Evolutionary conservation across 2,888 invertebrate species (phyloP).

Genomic region (Dolichomitus sp.): DNA sequence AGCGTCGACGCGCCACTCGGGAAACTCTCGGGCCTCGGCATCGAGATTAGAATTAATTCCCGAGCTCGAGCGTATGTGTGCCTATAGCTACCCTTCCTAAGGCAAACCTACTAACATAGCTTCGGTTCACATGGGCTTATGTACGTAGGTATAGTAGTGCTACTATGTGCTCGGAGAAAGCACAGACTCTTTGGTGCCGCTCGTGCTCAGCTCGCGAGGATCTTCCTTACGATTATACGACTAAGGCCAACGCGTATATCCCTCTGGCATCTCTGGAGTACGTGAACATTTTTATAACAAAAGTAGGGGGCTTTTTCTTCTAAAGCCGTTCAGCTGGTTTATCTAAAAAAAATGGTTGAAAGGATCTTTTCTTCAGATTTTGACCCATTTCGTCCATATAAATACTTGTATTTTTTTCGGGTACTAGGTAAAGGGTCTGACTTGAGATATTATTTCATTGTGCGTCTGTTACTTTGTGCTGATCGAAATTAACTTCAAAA

Average conservation of each 20-base stretch:
- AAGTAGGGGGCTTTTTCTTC: background rate
- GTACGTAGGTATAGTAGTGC: background rate
- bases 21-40: constrained; percentile 66
- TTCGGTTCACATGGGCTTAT: background rate
- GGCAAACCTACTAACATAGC: constrained; percentile 6
- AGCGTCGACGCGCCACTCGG: constrained; percentile 67
- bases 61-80: constrained; percentile 62
- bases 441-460: too few relatives aligned
- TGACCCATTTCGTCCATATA: background rate
- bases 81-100: constrained; percentile 1
- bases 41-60: constrained; percentile 69
- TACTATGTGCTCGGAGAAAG: constrained; percentile 8
- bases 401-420: too few relatives aligned
- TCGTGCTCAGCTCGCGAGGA: constrained; percentile 37
- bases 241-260: background rate
- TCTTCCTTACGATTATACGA: constrained; percentile 53
- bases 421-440: too few relatives aligned
- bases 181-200: constrained; percentile 36
- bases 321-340: background rate
- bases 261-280: background rate
- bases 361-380: background rate
- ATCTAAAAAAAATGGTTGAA: background rate
- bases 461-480: too few relatives aligned
- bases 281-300: background rate
- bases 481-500: too few relatives aligned